Evolutionary conservation across 2,113 vertebrate species (phyloP).

Genomic region (Pelodiscus sinensis): DNA sequence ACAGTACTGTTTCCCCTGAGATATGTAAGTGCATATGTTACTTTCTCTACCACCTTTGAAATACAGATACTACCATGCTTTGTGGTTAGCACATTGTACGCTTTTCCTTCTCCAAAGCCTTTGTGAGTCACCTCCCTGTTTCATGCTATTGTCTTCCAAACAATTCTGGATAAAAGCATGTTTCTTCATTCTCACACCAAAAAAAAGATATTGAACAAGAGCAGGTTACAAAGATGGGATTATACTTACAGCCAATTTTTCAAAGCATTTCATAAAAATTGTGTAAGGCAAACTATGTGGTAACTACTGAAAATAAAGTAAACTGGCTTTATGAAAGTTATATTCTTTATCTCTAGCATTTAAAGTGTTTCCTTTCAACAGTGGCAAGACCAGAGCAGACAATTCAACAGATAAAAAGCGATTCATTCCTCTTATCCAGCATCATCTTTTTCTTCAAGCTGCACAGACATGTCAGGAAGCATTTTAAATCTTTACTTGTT

Average conservation of each 20-base stretch:
- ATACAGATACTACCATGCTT: slow-evolving; percentile 44
- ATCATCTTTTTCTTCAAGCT: slow-evolving; percentile 50
- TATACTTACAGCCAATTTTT: slow-evolving; percentile 25
- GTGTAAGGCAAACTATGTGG: slow-evolving; percentile 51
- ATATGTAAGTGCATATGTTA: slow-evolving; percentile 26
- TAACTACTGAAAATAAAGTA: slow-evolving; percentile 66
- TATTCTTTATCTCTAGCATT: not conserved
- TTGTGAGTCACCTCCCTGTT: slow-evolving; percentile 68
- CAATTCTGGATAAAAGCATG: slow-evolving; percentile 51
- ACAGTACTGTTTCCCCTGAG: not conserved
- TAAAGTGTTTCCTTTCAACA: slow-evolving; percentile 67
- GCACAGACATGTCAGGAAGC: slow-evolving; percentile 45
- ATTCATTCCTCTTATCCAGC: slow-evolving; percentile 55
- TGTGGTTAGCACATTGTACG: slow-evolving; percentile 42
- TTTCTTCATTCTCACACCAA: slow-evolving; percentile 65
- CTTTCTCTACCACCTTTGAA: slow-evolving; percentile 48
- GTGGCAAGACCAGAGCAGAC: slow-evolving; percentile 44
- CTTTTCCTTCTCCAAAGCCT: slow-evolving; percentile 61
- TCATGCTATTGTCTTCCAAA: slow-evolving; percentile 67
- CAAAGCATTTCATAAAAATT: slow-evolving; percentile 40
- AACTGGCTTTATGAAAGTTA: slow-evolving; percentile 45
- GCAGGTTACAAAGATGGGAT: slow-evolving; percentile 34
- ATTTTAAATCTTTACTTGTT: slow-evolving; percentile 64
- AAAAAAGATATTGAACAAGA: slow-evolving; percentile 3
- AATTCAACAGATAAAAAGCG: slow-evolving; percentile 45